Conservation (phyloP, 2,797 vertebrate species). For the Remorina albescens region DNA sequence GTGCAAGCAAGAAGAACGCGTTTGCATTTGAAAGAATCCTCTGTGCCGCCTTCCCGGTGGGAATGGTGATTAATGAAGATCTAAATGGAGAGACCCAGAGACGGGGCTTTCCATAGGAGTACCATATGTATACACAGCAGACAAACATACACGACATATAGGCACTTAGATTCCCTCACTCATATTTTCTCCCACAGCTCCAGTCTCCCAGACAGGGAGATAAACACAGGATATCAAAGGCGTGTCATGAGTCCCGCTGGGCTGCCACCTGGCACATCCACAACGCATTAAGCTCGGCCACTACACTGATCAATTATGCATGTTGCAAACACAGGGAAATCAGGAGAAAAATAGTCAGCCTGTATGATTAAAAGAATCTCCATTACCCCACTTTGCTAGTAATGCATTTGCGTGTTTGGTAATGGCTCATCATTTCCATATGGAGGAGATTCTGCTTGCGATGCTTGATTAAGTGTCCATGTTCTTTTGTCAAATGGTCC, state of each 20-base stretch:
- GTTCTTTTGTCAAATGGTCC: slow-evolving; percentile 11
- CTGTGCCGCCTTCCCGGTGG: slow-evolving; percentile 64
- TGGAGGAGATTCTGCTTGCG: slow-evolving; percentile 23
- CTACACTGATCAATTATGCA: slow-evolving; percentile 71
- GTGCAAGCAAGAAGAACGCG: slow-evolving; percentile 36
- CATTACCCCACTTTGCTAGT: slow-evolving; percentile 52
- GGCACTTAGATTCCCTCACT: slow-evolving; percentile 34
- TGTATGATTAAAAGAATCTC: slow-evolving; percentile 59
- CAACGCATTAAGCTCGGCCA: slow-evolving; percentile 64
- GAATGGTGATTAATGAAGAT: slow-evolving; percentile 79
- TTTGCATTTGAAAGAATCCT: slow-evolving; percentile 80
- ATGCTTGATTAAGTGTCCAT: slow-evolving; percentile 14
- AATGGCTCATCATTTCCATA: slow-evolving; percentile 60
- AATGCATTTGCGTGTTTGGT: slow-evolving; percentile 60
- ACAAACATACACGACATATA: slow-evolving; percentile 25
- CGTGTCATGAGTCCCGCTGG: slow-evolving; percentile 63
- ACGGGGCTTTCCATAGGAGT: slow-evolving; percentile 66
- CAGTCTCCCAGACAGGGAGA: slow-evolving; percentile 69
- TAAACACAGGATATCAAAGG: slow-evolving; percentile 76
- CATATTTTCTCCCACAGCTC: slow-evolving; percentile 50
- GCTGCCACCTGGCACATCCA: slow-evolving; percentile 59
- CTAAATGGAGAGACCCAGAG: slow-evolving; percentile 67
- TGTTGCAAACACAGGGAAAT: slow-evolving; percentile 60
- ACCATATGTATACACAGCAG: slow-evolving; percentile 40
- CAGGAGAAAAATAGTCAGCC: slow-evolving; percentile 27